Conservation (phyloP, 2,888 invertebrate genomes). For the Polyommatus iphigenia region DNA sequence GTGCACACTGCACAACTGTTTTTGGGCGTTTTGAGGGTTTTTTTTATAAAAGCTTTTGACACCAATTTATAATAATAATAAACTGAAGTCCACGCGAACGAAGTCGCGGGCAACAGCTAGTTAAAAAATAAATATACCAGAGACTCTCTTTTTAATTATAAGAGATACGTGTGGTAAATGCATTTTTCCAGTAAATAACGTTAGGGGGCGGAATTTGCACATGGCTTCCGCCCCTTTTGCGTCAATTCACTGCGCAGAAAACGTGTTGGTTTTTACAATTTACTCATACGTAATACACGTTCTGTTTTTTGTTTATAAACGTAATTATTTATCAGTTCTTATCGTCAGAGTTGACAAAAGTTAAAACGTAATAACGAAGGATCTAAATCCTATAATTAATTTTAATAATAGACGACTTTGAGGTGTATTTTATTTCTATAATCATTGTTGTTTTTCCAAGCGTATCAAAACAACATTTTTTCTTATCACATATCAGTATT, state of each 20-base stretch:
- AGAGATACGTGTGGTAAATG: background rate
- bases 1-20: no score
- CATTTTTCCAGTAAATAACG: background rate
- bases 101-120: no score
- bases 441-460: background rate
- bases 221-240: conserved; percentile 8
- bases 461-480: background rate
- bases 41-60: no score
- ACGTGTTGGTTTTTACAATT: conserved; percentile 6
- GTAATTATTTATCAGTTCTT: background rate
- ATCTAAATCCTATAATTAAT: background rate
- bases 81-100: no score
- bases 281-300: background rate
- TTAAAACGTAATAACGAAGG: background rate
- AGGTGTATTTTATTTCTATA: background rate
- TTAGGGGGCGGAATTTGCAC: background rate
- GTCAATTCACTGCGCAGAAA: background rate
- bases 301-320: background rate
- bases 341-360: background rate
- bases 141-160: no score
- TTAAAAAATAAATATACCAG: background rate
- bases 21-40: no score
- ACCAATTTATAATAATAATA: no score
- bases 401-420: background rate
- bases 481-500: background rate